Base-by-base conservation (phyloP, 2,113 vertebrate genomes). In the Solea solea region DNA sequence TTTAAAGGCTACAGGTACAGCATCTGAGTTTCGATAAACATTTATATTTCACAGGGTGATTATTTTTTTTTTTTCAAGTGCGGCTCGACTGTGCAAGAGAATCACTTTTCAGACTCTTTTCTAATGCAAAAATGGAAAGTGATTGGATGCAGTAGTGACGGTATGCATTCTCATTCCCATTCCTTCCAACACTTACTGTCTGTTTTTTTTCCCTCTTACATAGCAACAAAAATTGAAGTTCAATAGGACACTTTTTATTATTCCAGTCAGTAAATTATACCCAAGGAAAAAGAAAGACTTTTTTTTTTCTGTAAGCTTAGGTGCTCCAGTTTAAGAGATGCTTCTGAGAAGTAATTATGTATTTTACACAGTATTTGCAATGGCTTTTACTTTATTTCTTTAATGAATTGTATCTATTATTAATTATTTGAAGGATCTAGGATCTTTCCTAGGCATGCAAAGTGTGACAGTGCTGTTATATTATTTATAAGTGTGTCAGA, bases 1-100 rank as follows among this genome's bases (percentile, higher is more conserved):
- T 88, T 83, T 78, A 80, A 86, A 86, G 58, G 74, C 74, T n/a
- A 4, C 16, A 57, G 34, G 82, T 84, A 77, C 84, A 5, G 11
- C 21, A 1, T 1, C 21, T 21, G 21, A 21, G 21, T 21, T 21
- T 21, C 21, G 21, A 21, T 21, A 21, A 67, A 64, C 50, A 79
- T 74, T 76, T 62, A 64, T 9, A 68, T 46, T 72, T 64, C 63
- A 67, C 9, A 4, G 21, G 49, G 50, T 46, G 44, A 46, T 11
- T 12, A 46, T 12, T 46, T 14, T 48, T 48, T 2, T 55, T 67
- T 58, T 71, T 60, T 66, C 59, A 70, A 76, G 67, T 65, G 50
- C 56, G 58, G 62, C 34, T 15, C 12, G 48, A 39, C 45, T 71
- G 11, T 51, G 58, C 53, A 48, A 70, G 34, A 70, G 46, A 77